A percentile compares a stretch with the other conserved stretches of the same genome.
phyloP scores from a whole-genome alignment of 2,888 invertebrate genomes.

The Cephus nigrinus region DNA sequence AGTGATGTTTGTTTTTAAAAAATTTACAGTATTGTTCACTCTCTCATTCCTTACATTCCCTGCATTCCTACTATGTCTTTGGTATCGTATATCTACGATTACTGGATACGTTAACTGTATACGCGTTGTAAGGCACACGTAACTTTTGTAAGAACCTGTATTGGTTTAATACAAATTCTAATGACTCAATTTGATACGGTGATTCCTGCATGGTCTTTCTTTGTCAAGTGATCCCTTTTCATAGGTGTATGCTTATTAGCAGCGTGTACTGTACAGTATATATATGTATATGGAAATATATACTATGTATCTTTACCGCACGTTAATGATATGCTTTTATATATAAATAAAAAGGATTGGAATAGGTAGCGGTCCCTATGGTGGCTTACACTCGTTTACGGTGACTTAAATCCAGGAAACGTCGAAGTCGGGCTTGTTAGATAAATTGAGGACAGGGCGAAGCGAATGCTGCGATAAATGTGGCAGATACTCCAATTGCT shows the following conservation, averaged over 20 bases:
- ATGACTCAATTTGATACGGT: not conserved
- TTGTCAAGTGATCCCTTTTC: not conserved
- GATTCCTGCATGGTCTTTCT: not conserved
- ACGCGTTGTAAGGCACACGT: not conserved
- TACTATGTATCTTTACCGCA: not conserved
- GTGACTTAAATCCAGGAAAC: not conserved
- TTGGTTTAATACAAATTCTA: not conserved
- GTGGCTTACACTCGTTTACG: not conserved
- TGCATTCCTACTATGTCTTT: not conserved
- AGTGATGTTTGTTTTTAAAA: not conserved
- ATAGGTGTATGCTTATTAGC: not conserved
- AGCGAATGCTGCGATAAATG: not conserved
- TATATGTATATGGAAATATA: not conserved
- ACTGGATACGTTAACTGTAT: not conserved
- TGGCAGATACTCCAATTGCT: not conserved
- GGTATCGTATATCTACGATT: not conserved
- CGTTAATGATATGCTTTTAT: not conserved
- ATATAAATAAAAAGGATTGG: not conserved
- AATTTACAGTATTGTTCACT: not conserved
- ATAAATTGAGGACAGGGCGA: not conserved
- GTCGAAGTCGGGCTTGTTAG: not conserved
- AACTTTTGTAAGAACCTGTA: not conserved
- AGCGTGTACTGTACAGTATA: not conserved
- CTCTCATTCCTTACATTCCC: not conserved
- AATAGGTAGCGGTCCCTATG: not conserved